Evolutionary conservation across 2,113 vertebrate genomes (phyloP), one percentile per base, ranked within the genome.

Genomic region (Spermophilus dauricus): DNA sequence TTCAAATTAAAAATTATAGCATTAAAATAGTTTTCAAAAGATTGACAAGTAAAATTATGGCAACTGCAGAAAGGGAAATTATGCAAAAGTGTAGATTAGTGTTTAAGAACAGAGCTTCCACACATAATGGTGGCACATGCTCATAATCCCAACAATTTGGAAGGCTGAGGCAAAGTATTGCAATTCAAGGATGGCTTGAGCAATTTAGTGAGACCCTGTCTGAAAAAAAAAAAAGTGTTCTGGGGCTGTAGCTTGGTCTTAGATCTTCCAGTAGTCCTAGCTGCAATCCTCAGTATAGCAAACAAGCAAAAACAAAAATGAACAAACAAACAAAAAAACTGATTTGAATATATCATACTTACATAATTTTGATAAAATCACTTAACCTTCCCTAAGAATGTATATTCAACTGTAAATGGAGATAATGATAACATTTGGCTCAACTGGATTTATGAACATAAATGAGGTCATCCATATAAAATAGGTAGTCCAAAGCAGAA

Each of bases 21-120:
- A 94, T 86, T 86, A 65, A 89, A 86, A 20, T 86, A 86, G 32
- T 92, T 65, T 18, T 89, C 17, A 32, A 85, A 94, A 18, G 6
- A 37, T 72, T 91, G 32, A 37, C 6, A 76, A 37, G 39, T 72
- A 77, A 95, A 88, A 86, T 70, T 84, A 7, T 88, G 30, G 30
- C 34, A 75, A 76, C n/a, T 2, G 20, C 22, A 92, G 22, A 65
- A 82, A 69, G 6, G 56, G 13, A 91, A 83, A 87, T 28, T 83
- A 6, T 82, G 22, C 63, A 10, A 8, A 18, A 87, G 5, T 48
- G 14, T 56, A 28, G 7, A 12, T 83, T 34, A 16, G 18, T 80
- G 24, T 45, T 94, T 86, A 94, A 65, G 20, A 69, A 76, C 0
- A 56, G 11, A 89, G 4, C 28, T 87, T 63, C 61, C 9, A 28